These are phyloP conservation scores for Nibea albiflora DNA, from an alignment of 2,113 vertebrate genomes.

Conservation along the genomic window DNA sequence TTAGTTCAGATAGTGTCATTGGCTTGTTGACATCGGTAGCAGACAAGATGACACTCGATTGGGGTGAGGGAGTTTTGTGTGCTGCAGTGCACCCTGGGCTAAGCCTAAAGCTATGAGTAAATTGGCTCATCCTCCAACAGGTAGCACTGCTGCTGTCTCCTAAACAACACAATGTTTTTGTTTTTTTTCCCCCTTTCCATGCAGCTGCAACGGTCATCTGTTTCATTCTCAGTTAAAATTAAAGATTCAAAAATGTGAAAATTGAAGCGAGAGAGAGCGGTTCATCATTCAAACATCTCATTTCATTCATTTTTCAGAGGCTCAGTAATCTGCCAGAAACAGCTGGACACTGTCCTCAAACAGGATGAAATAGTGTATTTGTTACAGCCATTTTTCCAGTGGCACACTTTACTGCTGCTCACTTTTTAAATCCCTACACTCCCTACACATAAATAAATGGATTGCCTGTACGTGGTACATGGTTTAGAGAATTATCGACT, in stretches of 20 bases:
- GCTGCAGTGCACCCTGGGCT: constrained; percentile 34
- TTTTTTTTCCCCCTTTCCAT: background rate
- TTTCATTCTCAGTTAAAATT: background rate
- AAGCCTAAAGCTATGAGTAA: constrained; percentile 51
- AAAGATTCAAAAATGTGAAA: background rate
- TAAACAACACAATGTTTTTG: background rate
- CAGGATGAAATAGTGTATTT: too few relatives aligned
- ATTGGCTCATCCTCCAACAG: constrained; percentile 38
- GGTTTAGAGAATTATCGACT: too few relatives aligned
- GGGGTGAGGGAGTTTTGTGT: constrained; percentile 18
- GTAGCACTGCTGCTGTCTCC: constrained; percentile 9
- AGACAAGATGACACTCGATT: constrained; percentile 21
- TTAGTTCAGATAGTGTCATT: constrained; percentile 26
- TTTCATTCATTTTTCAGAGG: background rate
- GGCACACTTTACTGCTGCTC: background rate
- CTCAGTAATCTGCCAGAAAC: background rate
- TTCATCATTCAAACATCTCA: too few relatives aligned
- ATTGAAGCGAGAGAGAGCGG: too few relatives aligned
- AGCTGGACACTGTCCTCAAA: background rate
- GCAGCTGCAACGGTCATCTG: background rate
- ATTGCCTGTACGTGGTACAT: too few relatives aligned
- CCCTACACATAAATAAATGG: too few relatives aligned
- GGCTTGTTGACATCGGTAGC: constrained; percentile 31
- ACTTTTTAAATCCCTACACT: background rate
- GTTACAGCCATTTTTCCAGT: too few relatives aligned